Conservation (phyloP, 2,888 invertebrate genomes). For the Calameuta filiformis region DNA sequence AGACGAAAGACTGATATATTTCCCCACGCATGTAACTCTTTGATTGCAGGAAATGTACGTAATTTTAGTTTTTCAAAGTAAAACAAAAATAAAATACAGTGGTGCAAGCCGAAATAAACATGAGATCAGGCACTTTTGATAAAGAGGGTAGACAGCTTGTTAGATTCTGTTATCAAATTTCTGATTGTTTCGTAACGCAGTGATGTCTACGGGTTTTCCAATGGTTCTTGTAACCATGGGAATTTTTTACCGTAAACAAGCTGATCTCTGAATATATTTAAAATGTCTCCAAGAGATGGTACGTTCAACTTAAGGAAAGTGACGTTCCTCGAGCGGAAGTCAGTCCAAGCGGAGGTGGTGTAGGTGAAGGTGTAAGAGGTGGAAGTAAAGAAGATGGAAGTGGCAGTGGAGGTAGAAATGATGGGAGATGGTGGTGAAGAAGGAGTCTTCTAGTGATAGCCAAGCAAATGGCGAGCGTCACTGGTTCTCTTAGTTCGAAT, state of each 20-base stretch:
- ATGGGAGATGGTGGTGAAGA: background rate
- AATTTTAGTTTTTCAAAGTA: background rate
- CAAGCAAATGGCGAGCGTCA: constrained; percentile 2
- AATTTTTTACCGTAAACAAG: background rate
- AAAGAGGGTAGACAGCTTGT: background rate
- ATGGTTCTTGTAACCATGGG: background rate
- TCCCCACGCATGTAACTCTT: background rate
- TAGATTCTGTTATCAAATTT: background rate
- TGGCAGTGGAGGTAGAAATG: background rate
- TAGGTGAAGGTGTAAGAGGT: background rate
- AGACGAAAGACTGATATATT: background rate
- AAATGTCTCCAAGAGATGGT: background rate
- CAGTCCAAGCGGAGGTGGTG: background rate
- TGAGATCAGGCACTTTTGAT: background rate
- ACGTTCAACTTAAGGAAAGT: background rate
- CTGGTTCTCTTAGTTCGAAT: constrained; percentile 49
- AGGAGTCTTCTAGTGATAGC: constrained; percentile 4
- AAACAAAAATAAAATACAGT: background rate
- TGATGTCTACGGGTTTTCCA: background rate
- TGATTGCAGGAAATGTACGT: background rate
- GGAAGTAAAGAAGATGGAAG: background rate
- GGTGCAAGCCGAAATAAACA: background rate
- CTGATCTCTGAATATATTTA: background rate
- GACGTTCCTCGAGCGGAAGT: background rate
- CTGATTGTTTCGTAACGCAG: background rate